Percentiles rank a stretch among this genome's conserved stretches.
These are phyloP conservation scores for Phrynocephalus guinanensis DNA, from an alignment of 2,797 vertebrate genomes.

Conservation along the genomic window DNA sequence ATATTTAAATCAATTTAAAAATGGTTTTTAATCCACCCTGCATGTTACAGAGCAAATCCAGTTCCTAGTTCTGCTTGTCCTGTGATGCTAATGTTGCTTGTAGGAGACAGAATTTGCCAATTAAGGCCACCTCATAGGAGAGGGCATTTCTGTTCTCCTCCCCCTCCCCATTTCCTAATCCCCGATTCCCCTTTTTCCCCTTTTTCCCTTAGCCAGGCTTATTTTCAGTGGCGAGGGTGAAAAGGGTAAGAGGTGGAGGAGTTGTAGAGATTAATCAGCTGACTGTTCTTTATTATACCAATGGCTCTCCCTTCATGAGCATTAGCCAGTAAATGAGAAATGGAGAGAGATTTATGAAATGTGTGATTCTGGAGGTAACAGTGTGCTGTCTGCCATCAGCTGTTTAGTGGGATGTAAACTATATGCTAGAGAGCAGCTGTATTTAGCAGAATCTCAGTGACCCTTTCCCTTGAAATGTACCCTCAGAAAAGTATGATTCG, in stretches of 20 bases:
- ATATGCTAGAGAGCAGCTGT: background rate
- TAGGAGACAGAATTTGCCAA: background rate
- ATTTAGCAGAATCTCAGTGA: background rate
- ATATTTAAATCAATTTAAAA: no score
- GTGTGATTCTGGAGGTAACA: background rate
- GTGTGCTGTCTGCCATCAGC: background rate
- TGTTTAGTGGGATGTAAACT: background rate
- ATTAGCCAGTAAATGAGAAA: background rate
- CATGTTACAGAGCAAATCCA: background rate
- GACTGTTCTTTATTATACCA: background rate
- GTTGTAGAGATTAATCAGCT: background rate
- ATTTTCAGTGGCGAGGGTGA: background rate
- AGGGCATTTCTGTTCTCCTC: background rate
- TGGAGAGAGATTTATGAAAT: background rate
- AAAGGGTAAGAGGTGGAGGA: background rate
- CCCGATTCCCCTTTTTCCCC: background rate
- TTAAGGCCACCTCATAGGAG: background rate
- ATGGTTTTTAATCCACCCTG: no score
- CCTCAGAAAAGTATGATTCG: background rate
- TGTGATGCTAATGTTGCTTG: background rate
- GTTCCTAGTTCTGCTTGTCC: background rate
- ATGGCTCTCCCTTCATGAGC: no score
- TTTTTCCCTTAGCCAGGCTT: rapidly evolving
- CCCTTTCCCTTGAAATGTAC: background rate
- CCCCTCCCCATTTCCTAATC: rapidly evolving